Evolutionary conservation across 1,140 invertebrate species (phyloP).

Genomic region (Cyclargus thomasi): DNA sequence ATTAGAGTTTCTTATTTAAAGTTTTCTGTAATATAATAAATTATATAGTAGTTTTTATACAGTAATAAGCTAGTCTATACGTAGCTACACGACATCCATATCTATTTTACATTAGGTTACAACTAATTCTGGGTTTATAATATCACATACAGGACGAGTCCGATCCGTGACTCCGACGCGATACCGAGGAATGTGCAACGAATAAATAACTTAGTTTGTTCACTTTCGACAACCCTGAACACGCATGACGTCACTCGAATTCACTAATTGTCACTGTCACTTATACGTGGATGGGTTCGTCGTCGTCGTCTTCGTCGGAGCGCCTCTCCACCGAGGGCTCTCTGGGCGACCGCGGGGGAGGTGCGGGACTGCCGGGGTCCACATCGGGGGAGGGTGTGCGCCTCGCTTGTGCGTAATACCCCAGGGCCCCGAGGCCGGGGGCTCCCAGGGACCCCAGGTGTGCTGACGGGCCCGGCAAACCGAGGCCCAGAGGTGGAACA

Average conservation of each 20-base stretch:
- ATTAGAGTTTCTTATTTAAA: background rate
- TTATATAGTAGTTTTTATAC: slow-evolving; percentile 5
- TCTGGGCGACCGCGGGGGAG: slow-evolving; percentile 67
- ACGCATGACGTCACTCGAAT: slow-evolving; percentile 29
- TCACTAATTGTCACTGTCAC: slow-evolving; percentile 27
- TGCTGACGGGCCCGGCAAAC: slow-evolving; percentile 79
- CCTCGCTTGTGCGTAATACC: slow-evolving; percentile 78
- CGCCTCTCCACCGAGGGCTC: slow-evolving; percentile 53
- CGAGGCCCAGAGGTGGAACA: slow-evolving; percentile 68
- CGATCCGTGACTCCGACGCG: background rate
- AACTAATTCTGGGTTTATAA: slow-evolving; percentile 60
- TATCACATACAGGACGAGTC: slow-evolving; percentile 64
- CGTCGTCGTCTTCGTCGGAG: slow-evolving; percentile 63
- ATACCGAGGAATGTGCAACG: slow-evolving; percentile 20
- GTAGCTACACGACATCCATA: slow-evolving; percentile 47
- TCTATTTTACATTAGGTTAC: slow-evolving; percentile 21
- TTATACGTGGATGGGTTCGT: slow-evolving; percentile 68
- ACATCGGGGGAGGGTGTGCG: slow-evolving; percentile 73
- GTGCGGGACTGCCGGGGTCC: slow-evolving; percentile 79
- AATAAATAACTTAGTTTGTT: slow-evolving; percentile 30
- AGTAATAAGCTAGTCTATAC: background rate
- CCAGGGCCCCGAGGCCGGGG: slow-evolving; percentile 76
- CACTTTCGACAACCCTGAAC: background rate
- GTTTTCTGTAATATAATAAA: background rate
- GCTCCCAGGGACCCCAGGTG: slow-evolving; percentile 72